Base-by-base conservation (phyloP, 2,113 vertebrate species). In the Hepsetus odoe region DNA sequence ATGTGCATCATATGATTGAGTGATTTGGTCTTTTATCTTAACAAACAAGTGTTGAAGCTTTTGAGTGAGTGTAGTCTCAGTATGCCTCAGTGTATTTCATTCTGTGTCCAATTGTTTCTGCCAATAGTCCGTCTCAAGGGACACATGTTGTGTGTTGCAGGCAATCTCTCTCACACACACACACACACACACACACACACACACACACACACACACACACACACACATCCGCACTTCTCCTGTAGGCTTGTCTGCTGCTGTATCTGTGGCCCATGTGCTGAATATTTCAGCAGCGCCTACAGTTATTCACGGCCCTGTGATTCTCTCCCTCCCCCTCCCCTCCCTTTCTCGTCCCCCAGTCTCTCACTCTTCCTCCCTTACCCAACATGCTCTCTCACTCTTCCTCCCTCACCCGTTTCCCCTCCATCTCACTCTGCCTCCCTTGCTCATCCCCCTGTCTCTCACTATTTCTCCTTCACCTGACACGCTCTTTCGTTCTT, bases 211-310 rank as follows among this genome's bases (percentile, higher is more conserved):
- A 30, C 64, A n/a, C 20, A 80, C n/a, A 24, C 66, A 51, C 72
- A 49, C 38, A 73, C 64, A 65, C 35, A 80, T 44, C 69, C 77
- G 38, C 66, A 51, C 68, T 30, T 59, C 3, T 58, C 33, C 20
- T 69, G 3, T 53, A 62, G 58, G 22, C 28, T 49, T 70, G 49
- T 18, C 44, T 44, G 74, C 78, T 38, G 73, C 71, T 73, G 77
- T 77, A 59, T 83, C 72, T 77, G 33, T 77, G 78, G 61, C 64
- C 38, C 78, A 64, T 80, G 74, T 80, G 71, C 64, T 77, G 74
- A 83, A 77, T 80, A 80, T 80, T 83, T 83, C 74, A 80, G 82
- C 74, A 83, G 74, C 10, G 42, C 55, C 77, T 70, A 53, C 58
- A 18, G 67, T 80, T 80, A 80, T 80, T 83, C 77, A 83, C 26